phyloP scores from a whole-genome alignment of 2,797 vertebrate genomes.

The Anguilla megastoma region DNA sequence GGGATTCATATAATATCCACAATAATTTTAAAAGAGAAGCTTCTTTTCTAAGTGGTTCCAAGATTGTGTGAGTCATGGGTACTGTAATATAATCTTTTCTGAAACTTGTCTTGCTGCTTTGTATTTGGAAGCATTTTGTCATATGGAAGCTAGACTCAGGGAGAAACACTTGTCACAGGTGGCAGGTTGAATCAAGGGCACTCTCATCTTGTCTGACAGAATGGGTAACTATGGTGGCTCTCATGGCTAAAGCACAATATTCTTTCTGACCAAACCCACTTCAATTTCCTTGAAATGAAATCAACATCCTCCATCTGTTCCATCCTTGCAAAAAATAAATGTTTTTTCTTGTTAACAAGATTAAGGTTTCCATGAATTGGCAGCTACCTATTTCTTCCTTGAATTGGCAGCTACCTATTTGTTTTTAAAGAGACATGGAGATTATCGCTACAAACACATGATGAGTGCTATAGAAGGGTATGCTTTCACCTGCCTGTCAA shows the following conservation, averaged over 20 bases:
- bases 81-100: background rate
- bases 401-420: background rate
- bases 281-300: conserved; percentile 1
- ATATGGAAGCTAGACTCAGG: background rate
- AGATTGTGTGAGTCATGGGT: background rate
- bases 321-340: background rate
- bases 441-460: background rate
- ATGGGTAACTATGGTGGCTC: background rate
- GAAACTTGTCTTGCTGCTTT: background rate
- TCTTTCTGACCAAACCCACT: background rate
- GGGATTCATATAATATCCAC: background rate
- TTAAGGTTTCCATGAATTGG: background rate
- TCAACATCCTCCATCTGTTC: background rate
- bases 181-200: background rate
- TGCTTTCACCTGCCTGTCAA: background rate
- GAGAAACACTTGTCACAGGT: background rate
- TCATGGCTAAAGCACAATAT: conserved; percentile 8
- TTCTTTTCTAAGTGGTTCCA: background rate
- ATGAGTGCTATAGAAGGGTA: too few species aligned
- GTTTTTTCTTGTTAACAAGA: background rate
- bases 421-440: background rate
- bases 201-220: background rate
- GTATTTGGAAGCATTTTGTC: background rate
- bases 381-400: conserved; percentile 8
- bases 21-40: background rate